Evolutionary conservation across 2,797 vertebrate species (phyloP).

Genomic region (Clangula hyemalis): DNA sequence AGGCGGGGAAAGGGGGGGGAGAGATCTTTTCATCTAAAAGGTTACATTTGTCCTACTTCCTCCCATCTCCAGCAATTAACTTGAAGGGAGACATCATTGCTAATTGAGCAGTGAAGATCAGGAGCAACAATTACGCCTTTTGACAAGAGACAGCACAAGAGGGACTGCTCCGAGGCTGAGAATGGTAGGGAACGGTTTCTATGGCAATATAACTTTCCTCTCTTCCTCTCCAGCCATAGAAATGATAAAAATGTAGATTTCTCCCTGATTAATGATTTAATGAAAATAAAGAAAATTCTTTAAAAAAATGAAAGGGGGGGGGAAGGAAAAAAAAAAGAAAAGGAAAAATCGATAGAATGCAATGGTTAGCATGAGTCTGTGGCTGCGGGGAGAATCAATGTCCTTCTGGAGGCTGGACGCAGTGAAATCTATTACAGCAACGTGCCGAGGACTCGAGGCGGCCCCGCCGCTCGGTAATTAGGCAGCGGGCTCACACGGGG

Average conservation of each 20-base stretch:
- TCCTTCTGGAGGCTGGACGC: constrained; percentile 53
- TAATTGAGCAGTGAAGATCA: constrained; percentile 81
- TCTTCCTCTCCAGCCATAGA: constrained; percentile 71
- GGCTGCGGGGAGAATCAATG: constrained; percentile 67
- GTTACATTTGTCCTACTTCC: constrained; percentile 80
- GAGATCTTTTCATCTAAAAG: constrained; percentile 80
- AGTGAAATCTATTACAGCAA: constrained; percentile 67
- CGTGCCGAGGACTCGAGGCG: constrained; percentile 27
- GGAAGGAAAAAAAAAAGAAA: background rate
- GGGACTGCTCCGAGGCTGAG: constrained; percentile 77
- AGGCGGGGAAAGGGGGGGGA: constrained; percentile 20
- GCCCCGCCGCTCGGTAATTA: constrained; percentile 60
- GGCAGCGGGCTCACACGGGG: constrained; percentile 43
- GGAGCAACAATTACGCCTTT: constrained; percentile 81
- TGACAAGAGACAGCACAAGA: constrained; percentile 78
- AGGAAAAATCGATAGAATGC: constrained; percentile 47
- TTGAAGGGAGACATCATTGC: constrained; percentile 80
- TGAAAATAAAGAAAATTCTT: constrained; percentile 69
- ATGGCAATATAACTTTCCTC: constrained; percentile 78
- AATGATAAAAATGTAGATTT: constrained; percentile 74
- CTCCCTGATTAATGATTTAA: constrained; percentile 75
- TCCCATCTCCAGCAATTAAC: constrained; percentile 80
- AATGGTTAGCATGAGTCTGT: constrained; percentile 52
- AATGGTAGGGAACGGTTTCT: constrained; percentile 77
- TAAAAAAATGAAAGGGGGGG: background rate